Evolutionary conservation across 2,888 invertebrate species (phyloP).

Genomic region (Cremastobaeus sp.): DNA sequence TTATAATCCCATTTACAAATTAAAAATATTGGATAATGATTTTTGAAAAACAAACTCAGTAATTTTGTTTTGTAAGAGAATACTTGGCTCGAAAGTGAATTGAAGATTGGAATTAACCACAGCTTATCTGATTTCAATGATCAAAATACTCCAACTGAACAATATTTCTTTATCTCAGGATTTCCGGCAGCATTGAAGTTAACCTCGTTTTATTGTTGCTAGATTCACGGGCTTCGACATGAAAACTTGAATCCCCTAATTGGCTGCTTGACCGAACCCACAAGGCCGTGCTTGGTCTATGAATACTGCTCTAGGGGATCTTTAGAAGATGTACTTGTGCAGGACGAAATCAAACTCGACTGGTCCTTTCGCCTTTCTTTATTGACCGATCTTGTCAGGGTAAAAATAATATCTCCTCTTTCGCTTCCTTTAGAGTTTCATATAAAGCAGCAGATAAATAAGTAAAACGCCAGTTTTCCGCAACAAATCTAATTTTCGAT

Average conservation of each 20-base stretch:
- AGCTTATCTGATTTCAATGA: neutral
- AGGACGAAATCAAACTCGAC: slow-evolving; percentile 94
- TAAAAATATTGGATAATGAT: too few species aligned
- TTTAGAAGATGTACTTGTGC: slow-evolving; percentile 90
- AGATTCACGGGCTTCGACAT: slow-evolving; percentile 91
- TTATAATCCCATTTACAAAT: too few species aligned
- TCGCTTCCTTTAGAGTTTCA: neutral
- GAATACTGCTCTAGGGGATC: slow-evolving; percentile 94
- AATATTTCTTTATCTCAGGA: too few species aligned
- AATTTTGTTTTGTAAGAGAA: too few species aligned
- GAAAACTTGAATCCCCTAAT: slow-evolving; percentile 94
- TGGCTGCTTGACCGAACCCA: slow-evolving; percentile 89
- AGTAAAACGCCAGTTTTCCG: too few species aligned
- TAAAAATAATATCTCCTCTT: slow-evolving; percentile 73
- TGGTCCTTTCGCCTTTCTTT: slow-evolving; percentile 97
- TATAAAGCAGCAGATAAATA: neutral
- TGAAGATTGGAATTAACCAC: too few species aligned
- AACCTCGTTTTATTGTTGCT: slow-evolving; percentile 45
- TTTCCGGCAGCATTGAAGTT: neutral
- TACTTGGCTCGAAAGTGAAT: too few species aligned
- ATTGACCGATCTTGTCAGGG: slow-evolving; percentile 93
- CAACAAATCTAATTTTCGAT: too few species aligned
- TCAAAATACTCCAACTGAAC: neutral
- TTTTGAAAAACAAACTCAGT: too few species aligned
- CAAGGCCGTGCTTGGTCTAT: slow-evolving; percentile 88